Base-by-base conservation (phyloP, 2,888 invertebrate genomes). In the Carterocephalus palaemon region DNA sequence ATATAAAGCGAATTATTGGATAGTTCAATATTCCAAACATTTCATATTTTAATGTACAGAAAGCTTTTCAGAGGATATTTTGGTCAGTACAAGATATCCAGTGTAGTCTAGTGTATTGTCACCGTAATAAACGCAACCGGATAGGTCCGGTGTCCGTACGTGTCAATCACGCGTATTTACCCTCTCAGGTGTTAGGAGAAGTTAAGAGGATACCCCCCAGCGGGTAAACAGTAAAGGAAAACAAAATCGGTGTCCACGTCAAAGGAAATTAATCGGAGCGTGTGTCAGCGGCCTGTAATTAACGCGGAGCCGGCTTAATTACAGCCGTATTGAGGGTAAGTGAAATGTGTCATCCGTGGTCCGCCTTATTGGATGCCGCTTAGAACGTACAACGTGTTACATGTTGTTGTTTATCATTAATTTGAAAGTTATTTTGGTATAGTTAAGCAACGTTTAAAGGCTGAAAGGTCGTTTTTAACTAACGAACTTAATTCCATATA, bases 221-320 rank as follows among this genome's bases (percentile, higher is more conserved):
- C 43, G 52, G 54, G 57, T 60, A 53, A 60, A 57, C 46, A 52
- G 53, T 56, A 60, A 70, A 64, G 62, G 62, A 68, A 74, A 72
- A 73, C 67, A 75, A 72, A 73, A 63, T 69, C 59, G 59, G 51
- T 53, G 49, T 48, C 45, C 39, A 58, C 64, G 64, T 64, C 63
- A 59, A 70, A 74, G 67, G 61, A 66, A 76, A 78, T 71, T 67
- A 73, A 72, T 72, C 60, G 67, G 59, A 55, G 49, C 57, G 59
- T 67, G 71, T 68, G 70, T 70, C 56, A 59, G 56, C 56, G 52
- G 64, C 50, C 57, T 46, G 62, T 79, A 81, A 83, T 82, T 83
- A 83, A 81, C 78, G 73, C 79, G 68, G 64, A 61, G 64, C 59
- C 48, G 61, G 64, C 66, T 79, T 82, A 83, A 82, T 82, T 80